Percentiles rank a stretch among this genome's conserved stretches.
Evolutionary conservation across 2,113 vertebrate species (phyloP).

Genomic region (Tupaia chinensis): DNA sequence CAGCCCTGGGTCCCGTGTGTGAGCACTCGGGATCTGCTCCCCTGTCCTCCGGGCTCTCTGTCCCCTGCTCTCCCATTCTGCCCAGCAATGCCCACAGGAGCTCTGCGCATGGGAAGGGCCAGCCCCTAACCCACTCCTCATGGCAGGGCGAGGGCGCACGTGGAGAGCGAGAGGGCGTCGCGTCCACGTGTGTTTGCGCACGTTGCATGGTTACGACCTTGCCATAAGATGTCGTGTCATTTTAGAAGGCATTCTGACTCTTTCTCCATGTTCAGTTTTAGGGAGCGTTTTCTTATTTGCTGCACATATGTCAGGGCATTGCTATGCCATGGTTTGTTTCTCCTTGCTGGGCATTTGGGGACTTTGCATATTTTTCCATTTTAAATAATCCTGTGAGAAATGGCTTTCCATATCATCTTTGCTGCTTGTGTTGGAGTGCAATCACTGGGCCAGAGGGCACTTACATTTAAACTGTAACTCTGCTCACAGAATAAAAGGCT

Average conservation of each 20-base stretch:
- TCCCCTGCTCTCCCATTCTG: too few relatives aligned
- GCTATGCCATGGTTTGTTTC: background rate
- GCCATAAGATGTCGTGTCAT: background rate
- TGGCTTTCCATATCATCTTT: background rate
- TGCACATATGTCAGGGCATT: background rate
- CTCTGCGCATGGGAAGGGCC: too few relatives aligned
- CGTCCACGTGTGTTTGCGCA: background rate
- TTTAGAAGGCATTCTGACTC: background rate
- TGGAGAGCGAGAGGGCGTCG: too few relatives aligned
- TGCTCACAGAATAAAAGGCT: background rate
- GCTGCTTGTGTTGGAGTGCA: background rate
- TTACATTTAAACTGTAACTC: background rate
- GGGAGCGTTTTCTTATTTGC: background rate
- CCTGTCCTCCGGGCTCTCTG: background rate
- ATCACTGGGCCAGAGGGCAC: background rate
- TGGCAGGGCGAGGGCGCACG: too few relatives aligned
- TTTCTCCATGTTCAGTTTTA: background rate
- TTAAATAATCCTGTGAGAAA: background rate
- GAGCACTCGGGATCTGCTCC: background rate
- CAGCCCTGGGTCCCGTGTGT: background rate
- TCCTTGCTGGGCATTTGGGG: background rate
- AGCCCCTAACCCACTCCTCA: too few relatives aligned
- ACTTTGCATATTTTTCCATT: constrained; percentile 2
- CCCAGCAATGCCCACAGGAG: too few relatives aligned
- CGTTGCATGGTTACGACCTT: background rate